Conservation (phyloP, 2,113 vertebrate species). For the Prochilodus magdalenae region DNA sequence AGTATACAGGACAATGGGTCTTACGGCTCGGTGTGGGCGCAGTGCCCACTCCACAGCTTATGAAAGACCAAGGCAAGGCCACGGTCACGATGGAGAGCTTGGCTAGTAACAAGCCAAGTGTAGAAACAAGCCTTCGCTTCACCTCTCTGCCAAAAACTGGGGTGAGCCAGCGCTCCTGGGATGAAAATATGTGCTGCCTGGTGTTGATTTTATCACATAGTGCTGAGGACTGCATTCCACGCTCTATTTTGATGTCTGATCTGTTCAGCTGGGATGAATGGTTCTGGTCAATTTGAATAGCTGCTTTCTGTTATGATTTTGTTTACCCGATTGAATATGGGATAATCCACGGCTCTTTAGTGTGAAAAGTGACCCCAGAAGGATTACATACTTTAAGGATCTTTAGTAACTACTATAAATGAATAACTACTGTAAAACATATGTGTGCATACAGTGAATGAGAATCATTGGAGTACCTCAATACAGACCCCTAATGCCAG, state of each 20-base stretch:
- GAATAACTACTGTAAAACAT: too few relatives aligned
- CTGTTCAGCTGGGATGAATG: neutral
- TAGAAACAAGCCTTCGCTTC: slow-evolving; percentile 42
- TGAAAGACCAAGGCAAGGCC: slow-evolving; percentile 44
- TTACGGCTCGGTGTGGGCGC: slow-evolving; percentile 36
- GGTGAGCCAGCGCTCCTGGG: slow-evolving; percentile 44
- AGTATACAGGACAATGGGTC: slow-evolving; percentile 50
- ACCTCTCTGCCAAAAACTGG: slow-evolving; percentile 45
- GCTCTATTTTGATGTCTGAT: slow-evolving; percentile 30
- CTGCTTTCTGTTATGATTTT: slow-evolving; percentile 11
- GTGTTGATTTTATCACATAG: slow-evolving; percentile 52
- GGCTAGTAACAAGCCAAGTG: slow-evolving; percentile 29
- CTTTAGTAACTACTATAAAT: too few relatives aligned
- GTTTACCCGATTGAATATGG: slow-evolving; percentile 14
- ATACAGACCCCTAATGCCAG: too few relatives aligned
- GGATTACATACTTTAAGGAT: too few relatives aligned
- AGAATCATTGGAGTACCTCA: too few relatives aligned
- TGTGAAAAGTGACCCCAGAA: neutral
- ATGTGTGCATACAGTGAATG: too few relatives aligned
- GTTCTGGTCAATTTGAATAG: slow-evolving; percentile 1
- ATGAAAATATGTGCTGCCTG: slow-evolving; percentile 48
- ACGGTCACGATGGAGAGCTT: slow-evolving; percentile 35
- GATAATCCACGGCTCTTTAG: neutral
- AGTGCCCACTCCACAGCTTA: slow-evolving; percentile 44
- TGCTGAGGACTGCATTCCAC: slow-evolving; percentile 27